Percentiles rank a stretch among this genome's conserved stretches.
Conservation (phyloP, 2,113 vertebrate species). For the Campylomormyrus numenius region DNA sequence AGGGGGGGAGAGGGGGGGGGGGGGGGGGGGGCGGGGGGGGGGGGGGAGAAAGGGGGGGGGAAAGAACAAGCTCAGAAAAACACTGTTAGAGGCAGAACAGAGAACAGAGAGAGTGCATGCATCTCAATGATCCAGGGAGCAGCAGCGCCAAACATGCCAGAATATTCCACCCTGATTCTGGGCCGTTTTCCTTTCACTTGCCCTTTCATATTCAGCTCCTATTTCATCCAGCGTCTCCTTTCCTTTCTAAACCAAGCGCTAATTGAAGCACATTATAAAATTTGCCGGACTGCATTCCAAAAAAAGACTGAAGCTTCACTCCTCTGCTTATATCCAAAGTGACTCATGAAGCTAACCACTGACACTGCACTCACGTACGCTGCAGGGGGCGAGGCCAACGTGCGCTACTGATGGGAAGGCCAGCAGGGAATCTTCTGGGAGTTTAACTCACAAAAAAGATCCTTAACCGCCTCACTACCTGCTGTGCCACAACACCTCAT, state of each 20-base stretch:
- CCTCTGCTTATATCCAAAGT: background rate
- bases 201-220: background rate
- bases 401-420: background rate
- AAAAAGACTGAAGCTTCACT: background rate
- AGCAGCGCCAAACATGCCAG: background rate
- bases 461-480: background rate
- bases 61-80: conserved; percentile 8
- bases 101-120: background rate
- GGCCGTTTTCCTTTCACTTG: background rate
- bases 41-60: background rate
- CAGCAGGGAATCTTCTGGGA: background rate
- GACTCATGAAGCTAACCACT: background rate
- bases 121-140: background rate
- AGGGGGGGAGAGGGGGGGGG: background rate
- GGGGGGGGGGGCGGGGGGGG: too few species aligned
- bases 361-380: background rate
- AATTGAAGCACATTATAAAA: background rate
- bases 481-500: background rate
- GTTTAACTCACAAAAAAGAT: background rate
- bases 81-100: background rate
- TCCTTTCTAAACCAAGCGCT: background rate
- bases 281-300: background rate
- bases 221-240: background rate
- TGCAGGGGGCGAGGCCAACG: background rate
- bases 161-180: background rate